phyloP scores from a whole-genome alignment of 1,140 invertebrate species.

The Triops longicaudatus region DNA sequence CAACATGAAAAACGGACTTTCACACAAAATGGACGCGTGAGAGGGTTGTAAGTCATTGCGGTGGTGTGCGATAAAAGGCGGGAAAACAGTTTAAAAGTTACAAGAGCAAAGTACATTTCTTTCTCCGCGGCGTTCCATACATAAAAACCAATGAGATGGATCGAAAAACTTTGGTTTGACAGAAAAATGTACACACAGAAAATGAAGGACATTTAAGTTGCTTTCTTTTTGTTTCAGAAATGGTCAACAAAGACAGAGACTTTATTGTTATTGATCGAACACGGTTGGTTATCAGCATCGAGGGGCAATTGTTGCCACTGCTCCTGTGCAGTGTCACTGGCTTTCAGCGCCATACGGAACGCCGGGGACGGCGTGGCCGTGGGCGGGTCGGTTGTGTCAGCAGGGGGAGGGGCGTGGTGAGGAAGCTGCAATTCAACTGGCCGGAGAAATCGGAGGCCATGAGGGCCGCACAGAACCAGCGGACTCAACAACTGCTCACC shows the following conservation, averaged over 20 bases:
- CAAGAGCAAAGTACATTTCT: background rate
- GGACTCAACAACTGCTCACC: constrained; percentile 88
- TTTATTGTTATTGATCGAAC: constrained; percentile 43
- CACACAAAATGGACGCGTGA: background rate
- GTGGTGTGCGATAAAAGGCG: background rate
- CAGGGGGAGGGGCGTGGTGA: constrained; percentile 40
- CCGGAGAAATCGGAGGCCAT: constrained; percentile 74
- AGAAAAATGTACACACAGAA: background rate
- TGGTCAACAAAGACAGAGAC: constrained; percentile 83
- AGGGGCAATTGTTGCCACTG: constrained; percentile 39
- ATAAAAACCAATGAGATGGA: background rate
- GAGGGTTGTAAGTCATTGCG: background rate
- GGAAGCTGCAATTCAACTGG: constrained; percentile 70
- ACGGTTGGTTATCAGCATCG: constrained; percentile 43
- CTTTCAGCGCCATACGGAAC: constrained; percentile 65
- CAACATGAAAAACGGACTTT: background rate
- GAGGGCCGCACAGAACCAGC: constrained; percentile 89
- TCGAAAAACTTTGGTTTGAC: background rate
- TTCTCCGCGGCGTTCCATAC: background rate
- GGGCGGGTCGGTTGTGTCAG: constrained; percentile 44
- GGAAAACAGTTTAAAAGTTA: background rate
- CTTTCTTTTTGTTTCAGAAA: constrained; percentile 50
- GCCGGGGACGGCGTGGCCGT: constrained; percentile 70
- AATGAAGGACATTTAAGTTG: background rate
- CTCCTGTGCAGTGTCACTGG: constrained; percentile 40